Evolutionary conservation across 2,113 vertebrate species (phyloP).

Genomic region (Entelurus aequoreus): DNA sequence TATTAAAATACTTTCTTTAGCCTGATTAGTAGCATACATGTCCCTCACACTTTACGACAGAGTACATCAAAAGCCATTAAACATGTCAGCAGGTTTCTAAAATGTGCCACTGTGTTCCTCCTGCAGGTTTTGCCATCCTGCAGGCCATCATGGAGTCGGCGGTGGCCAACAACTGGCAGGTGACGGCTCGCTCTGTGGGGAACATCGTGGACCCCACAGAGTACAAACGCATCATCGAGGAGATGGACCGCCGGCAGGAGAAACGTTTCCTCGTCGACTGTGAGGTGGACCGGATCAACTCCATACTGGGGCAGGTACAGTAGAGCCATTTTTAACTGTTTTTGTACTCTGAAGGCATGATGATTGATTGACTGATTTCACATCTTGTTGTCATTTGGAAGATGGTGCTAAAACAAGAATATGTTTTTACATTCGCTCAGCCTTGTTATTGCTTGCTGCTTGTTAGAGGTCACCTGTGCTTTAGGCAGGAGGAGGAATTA

Average conservation of each 20-base stretch:
- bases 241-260: constrained; percentile 97
- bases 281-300: constrained; percentile 91
- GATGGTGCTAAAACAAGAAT: constrained; percentile 16
- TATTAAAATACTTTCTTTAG: too few relatives aligned
- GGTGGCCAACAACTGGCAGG: constrained; percentile 97
- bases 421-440: constrained; percentile 25
- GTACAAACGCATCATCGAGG: constrained; percentile 93
- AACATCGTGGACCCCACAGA: constrained; percentile 88
- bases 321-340: constrained; percentile 6
- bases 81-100: background rate
- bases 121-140: constrained; percentile 90
- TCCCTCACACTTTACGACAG: too few relatives aligned
- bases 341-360: background rate
- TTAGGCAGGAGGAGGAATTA: constrained; percentile 38
- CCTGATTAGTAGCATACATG: too few relatives aligned
- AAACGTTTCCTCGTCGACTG: constrained; percentile 97
- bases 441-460: constrained; percentile 27
- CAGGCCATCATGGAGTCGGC: constrained; percentile 98
- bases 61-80: too few relatives aligned
- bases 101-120: background rate
- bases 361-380: background rate
- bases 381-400: constrained; percentile 18
- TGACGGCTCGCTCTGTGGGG: constrained; percentile 94
- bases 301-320: constrained; percentile 92
- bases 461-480: constrained; percentile 51